These are phyloP conservation scores for Nothobranchius furzeri DNA, from an alignment of 2,113 vertebrate genomes.

Conservation along the genomic window DNA sequence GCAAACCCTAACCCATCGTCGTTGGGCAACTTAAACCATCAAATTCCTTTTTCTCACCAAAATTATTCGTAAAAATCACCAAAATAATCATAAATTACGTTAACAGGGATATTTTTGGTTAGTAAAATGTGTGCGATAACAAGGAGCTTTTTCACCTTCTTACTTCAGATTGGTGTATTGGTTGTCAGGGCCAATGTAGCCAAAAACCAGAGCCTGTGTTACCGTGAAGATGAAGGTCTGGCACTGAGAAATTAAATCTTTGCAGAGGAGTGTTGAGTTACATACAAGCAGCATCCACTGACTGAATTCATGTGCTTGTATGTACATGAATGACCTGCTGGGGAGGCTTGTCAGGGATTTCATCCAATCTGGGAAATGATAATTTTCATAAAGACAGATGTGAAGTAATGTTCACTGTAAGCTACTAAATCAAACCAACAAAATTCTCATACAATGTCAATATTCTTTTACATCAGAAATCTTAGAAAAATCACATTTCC, in stretches of 20 bases:
- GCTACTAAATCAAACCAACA: too few relatives aligned
- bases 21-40: too few relatives aligned
- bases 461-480: too few relatives aligned
- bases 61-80: not conserved
- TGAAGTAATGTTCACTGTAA: too few relatives aligned
- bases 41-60: too few relatives aligned
- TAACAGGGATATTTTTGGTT: not conserved
- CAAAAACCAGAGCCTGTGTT: slow-evolving; percentile 33
- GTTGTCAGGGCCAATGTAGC: slow-evolving; percentile 36
- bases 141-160: not conserved
- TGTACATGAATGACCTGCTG: slow-evolving; percentile 4
- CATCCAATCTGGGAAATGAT: slow-evolving; percentile 2
- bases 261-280: slow-evolving; percentile 67
- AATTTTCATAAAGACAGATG: not conserved
- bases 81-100: not conserved
- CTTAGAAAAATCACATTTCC: too few relatives aligned
- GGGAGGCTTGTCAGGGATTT: slow-evolving; percentile 1
- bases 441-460: too few relatives aligned
- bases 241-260: slow-evolving; percentile 48
- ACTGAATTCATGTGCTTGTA: slow-evolving; percentile 6
- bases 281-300: slow-evolving; percentile 35
- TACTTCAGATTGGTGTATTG: slow-evolving; percentile 22
- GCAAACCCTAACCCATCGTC: too few relatives aligned
- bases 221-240: slow-evolving; percentile 46
- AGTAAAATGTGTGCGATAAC: not conserved